Conservation (phyloP, 2,888 invertebrate species). For the Platycnemis pennipes region DNA sequence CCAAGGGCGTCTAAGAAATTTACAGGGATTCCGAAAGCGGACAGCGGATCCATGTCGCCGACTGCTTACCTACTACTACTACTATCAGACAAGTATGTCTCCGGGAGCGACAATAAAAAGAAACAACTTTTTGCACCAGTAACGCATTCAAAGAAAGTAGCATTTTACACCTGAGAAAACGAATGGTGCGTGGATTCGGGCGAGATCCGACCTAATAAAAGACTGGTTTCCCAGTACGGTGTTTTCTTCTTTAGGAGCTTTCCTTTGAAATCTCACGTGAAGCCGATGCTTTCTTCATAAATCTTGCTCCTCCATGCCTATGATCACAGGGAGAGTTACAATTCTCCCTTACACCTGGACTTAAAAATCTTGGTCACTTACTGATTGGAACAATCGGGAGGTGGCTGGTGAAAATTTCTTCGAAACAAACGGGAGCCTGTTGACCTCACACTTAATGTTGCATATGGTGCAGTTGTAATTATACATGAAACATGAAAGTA, state of each 20-base stretch:
- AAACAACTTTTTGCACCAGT: neutral
- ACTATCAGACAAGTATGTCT: neutral
- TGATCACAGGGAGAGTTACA: neutral
- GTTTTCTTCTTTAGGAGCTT: slow-evolving; percentile 17
- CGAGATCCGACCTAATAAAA: slow-evolving; percentile 9
- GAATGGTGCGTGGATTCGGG: slow-evolving; percentile 31
- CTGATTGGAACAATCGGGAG: no score
- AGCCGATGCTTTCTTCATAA: neutral
- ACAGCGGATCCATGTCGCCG: neutral
- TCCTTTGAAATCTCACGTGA: neutral
- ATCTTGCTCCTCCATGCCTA: neutral
- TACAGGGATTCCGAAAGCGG: neutral
- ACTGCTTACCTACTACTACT: neutral
- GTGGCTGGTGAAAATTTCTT: no score
- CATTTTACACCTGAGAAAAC: slow-evolving; percentile 13
- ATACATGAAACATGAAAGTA: no score
- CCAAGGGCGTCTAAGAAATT: neutral
- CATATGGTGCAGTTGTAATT: no score
- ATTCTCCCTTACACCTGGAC: no score
- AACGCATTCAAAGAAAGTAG: neutral
- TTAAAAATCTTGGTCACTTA: no score
- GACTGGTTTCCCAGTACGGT: slow-evolving; percentile 12
- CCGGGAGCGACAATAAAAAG: neutral
- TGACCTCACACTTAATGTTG: no score
- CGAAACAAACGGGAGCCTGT: no score